Base-by-base conservation (phyloP, 1,140 invertebrate genomes). In the Megalopta genalis region DNA sequence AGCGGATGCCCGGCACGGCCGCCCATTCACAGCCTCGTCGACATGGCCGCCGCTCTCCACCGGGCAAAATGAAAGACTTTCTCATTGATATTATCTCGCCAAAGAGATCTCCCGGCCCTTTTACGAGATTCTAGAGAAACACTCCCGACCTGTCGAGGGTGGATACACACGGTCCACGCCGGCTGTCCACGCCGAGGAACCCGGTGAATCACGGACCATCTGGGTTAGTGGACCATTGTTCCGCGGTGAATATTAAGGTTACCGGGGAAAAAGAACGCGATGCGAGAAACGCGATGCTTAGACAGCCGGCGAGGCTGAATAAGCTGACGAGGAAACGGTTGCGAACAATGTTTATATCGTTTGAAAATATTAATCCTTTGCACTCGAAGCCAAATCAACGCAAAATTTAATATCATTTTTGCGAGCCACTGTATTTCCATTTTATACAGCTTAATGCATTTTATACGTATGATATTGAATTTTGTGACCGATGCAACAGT, bases 191-290 rank as follows among this genome's bases (percentile, higher is more conserved):
- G 18, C 9, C 54, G 23, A 27, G 6, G 12, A 8, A n/a, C 49
- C 10, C 12, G 21, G 25, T 52, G 72, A 62, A 62, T 62, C 60
- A 27, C 54, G 32, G 23, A 25, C 27, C 42, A 65, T 74, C 71
- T 49, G 18, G 52, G 79, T 75, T 52, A 68, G 27, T 60, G 49
- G 73, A 76, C 63, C 59, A 71, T 75, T 69, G 62, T 84, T 67
- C n/a, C 46, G 52, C 25, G 57, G 18, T 10, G 68, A 80, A 84
- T 81, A 84, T 85, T 85, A 81, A 81, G 46, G 37, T 67, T 66
- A 14, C 3, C 69, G 69, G 42, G 67, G 49, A 80, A 77, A 77
- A 66, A 52, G 6, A 14, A 6, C 49, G 49, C 42, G 42, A 2
- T 2, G 10, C 42, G 42, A 46, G 42, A 12, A 12, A 46, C 42